Evolutionary conservation across 2,113 vertebrate species (phyloP), one percentile per base, ranked within the genome.

Genomic region (Gavia stellata): DNA sequence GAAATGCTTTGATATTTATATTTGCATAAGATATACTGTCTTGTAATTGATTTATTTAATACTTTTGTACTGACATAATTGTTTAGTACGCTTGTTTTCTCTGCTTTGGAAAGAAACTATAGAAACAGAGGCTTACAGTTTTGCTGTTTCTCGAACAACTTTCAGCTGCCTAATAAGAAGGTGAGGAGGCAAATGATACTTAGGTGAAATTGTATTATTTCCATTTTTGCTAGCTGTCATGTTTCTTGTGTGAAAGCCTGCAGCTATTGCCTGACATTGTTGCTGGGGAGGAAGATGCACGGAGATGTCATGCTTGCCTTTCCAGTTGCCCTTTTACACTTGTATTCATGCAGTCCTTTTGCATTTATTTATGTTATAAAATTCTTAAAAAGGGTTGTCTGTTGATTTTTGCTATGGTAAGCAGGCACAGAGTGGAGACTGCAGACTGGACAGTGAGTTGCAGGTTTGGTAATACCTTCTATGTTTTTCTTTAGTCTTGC

Each of bases 11-110:
- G 36, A 96, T 98, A 95, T 97, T 97, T 96, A 90, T 97, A 96
- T 97, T 97, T 98, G 88, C 84, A 17, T 92, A 94, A 91, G 58
- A 61, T 62, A 95, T 17, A 95, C 86, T 45, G 17, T 94, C 93
- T 96, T 97, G 84, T 98, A 98, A 97, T 97, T 97, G 93, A 97
- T 98, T 97, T 95, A 95, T 88, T 97, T 97, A 68, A 91, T 93
- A 93, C 20, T 34, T 97, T 95, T 74, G 58, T 93, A 82, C 59
- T 86, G 88, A 53, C 78, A 83, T 67, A 88, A 73, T 93, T 92
- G 63, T 93, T 97, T 87, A 75, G 72, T 31, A 14, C 83, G 47
- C 66, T 80, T 86, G 21, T 80, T 92, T 36, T 70, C 36, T 61
- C 0, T 72, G 66, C 50, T 88, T 73, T 88, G n/a, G 67, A 34